Evolutionary conservation across 2,888 invertebrate genomes (phyloP), one percentile per base, ranked within the genome.

Genomic region (Leptinotarsa juncta): DNA sequence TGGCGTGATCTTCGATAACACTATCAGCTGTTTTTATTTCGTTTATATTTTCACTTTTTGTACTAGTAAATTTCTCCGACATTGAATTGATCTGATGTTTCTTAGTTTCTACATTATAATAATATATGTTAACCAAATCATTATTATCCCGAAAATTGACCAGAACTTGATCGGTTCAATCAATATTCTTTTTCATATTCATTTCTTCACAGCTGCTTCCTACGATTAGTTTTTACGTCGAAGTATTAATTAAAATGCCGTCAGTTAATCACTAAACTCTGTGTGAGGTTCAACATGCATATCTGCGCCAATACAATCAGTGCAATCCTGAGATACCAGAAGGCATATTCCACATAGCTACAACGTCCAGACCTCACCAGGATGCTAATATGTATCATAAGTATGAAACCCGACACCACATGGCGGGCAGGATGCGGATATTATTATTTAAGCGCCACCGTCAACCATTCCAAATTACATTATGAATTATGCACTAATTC

Each of bases 391-490:
- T 14, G 60, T 26, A 60, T 60, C 60, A 23, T 60, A 60, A 20
- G 60, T 15, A 53, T 49, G 71, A 32, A 70, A 73, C 49, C 20
- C 60, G 70, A 70, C 32, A 76, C 75, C 78, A 78, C 67, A 74
- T 78, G 78, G 68, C 65, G 70, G 74, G 76, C 79, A 79, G 79
- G 79, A 79, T 79, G 69, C 79, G 79, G 79, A 79, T 79, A 79
- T 79, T 74, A 74, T 79, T 76, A 74, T 76, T 79, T 79, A 75
- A 74, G 73, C 74, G 57, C 66, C 74, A 79, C 74, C 78, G 75
- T 77, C 78, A 73, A 70, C 68, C 65, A 48, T 48, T 74, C 42
- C 65, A 67, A 76, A 77, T 76, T 74, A 67, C 70, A 68, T 71
- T 51, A 50, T 53, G 72, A 74, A 80, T 77, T 76, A 78, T 70